phyloP scores from a whole-genome alignment of 2,797 vertebrate genomes.

The Chrysocyon brachyurus region DNA sequence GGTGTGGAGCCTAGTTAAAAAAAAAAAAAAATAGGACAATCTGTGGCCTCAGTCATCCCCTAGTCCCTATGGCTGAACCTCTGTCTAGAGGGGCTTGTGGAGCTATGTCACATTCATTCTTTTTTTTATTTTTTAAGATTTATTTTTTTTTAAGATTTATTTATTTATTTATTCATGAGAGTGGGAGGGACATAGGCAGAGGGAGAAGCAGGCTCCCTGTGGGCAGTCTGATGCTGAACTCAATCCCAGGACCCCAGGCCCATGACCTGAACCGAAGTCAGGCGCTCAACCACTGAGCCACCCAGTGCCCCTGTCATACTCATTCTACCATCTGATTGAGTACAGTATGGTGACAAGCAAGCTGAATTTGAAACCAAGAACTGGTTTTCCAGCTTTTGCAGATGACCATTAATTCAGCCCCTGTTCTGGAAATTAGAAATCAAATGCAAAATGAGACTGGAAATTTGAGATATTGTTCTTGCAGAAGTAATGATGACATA shows the following conservation, averaged over 20 bases:
- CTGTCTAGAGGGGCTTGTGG: not conserved
- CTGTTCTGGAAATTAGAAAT: not conserved
- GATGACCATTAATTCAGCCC: not conserved
- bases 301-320: no score
- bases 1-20: not conserved
- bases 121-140: no score
- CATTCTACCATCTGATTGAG: not conserved
- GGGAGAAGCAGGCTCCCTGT: no score
- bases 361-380: not conserved
- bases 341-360: not conserved
- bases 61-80: not conserved
- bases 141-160: no score
- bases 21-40: not conserved
- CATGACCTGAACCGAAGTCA: no score
- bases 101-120: no score
- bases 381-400: not conserved
- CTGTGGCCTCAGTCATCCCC: not conserved
- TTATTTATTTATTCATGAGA: no score
- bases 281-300: no score
- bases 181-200: no score
- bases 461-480: not conserved
- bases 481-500: not conserved
- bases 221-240: no score
- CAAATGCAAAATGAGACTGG: not conserved
- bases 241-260: no score